These are phyloP conservation scores for Caenorhabditis macrosperma DNA, from an alignment of 2,888 invertebrate genomes.

Conservation along the genomic window DNA sequence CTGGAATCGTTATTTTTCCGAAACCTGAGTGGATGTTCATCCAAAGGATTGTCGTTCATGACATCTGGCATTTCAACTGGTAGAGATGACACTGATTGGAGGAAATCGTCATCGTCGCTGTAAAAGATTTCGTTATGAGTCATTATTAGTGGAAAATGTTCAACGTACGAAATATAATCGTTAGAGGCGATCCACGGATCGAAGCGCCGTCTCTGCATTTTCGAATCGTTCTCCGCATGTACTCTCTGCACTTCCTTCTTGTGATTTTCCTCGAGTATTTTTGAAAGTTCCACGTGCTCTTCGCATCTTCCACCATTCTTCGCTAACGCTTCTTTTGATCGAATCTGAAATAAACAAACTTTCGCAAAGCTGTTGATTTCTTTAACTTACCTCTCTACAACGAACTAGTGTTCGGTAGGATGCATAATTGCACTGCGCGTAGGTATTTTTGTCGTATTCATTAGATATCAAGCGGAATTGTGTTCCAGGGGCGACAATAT, in stretches of 20 bases:
- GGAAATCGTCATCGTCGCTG: constrained; percentile 57
- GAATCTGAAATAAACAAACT: constrained; percentile 19
- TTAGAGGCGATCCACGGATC: constrained; percentile 39
- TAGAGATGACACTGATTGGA: constrained; percentile 13
- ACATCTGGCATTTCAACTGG: constrained; percentile 15
- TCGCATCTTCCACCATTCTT: constrained; percentile 57
- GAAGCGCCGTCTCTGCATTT: constrained; percentile 21
- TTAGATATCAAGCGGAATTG: constrained; percentile 38
- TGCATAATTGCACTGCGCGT: constrained; percentile 58
- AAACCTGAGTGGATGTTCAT: constrained; percentile 44
- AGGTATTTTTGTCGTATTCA: constrained; percentile 62
- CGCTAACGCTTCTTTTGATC: constrained; percentile 54
- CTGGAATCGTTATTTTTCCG: too few relatives aligned
- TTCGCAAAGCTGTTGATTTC: not conserved
- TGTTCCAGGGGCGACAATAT: constrained; percentile 19
- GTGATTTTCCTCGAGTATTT: constrained; percentile 22
- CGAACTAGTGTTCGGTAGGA: constrained; percentile 55
- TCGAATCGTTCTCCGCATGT: constrained; percentile 42
- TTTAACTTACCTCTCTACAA: constrained; percentile 52
- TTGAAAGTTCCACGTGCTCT: constrained; percentile 32
- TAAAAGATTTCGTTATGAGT: constrained; percentile 1
- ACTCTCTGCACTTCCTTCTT: constrained; percentile 36
- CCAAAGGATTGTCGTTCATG: constrained; percentile 18
- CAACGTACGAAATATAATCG: constrained; percentile 37
- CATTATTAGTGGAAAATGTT: not conserved